A percentile compares a stretch with the other conserved stretches of the same genome.
Evolutionary conservation across 2,113 vertebrate species (phyloP).

Genomic region (Ramphastos sulfuratus): DNA sequence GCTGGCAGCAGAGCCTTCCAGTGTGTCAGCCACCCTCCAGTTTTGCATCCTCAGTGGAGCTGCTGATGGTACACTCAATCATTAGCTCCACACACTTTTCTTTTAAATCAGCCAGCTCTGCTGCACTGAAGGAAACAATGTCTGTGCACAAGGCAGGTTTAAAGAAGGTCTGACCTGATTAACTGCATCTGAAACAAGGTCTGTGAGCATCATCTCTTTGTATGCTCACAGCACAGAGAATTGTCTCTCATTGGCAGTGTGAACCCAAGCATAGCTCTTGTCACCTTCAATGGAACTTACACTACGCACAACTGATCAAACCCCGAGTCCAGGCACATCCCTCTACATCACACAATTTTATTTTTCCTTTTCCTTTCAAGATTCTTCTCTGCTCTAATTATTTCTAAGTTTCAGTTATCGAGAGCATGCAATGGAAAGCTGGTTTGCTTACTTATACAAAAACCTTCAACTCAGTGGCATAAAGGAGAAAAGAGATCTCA

Average conservation of each 20-base stretch:
- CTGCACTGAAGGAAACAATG: background rate
- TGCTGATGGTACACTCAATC: background rate
- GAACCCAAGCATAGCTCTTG: background rate
- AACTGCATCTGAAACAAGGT: background rate
- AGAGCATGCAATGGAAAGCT: background rate
- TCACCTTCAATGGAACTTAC: background rate
- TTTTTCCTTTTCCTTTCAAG: background rate
- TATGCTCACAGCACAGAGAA: background rate
- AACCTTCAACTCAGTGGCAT: background rate
- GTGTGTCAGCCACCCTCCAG: background rate
- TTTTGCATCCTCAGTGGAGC: background rate
- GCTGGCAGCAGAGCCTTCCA: background rate
- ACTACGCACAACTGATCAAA: background rate
- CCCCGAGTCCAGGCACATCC: background rate
- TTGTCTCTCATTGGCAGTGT: background rate
- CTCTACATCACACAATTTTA: background rate
- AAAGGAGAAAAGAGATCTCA: background rate
- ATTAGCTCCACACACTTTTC: background rate
- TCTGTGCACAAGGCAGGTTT: background rate
- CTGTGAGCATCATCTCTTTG: background rate
- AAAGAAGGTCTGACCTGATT: background rate
- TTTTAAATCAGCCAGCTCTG: background rate
- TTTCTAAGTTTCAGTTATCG: background rate
- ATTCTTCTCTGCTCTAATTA: background rate
- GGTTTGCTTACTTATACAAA: background rate